Base-by-base conservation (phyloP, 2,888 invertebrate genomes). In the Autographa gamma region DNA sequence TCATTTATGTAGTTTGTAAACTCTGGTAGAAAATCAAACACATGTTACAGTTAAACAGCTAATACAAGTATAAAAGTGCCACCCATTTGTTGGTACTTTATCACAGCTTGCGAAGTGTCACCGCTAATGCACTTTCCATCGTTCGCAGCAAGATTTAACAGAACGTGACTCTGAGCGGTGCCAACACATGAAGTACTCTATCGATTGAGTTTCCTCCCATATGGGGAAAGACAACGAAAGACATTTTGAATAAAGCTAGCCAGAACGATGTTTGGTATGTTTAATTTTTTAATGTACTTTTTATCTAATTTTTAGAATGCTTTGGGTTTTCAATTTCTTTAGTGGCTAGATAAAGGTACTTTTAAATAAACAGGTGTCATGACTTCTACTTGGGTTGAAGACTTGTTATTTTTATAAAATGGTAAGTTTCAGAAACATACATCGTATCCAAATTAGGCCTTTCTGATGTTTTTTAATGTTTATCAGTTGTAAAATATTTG, bases 81-180 rank as follows among this genome's bases (percentile, higher is more conserved):
- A 25, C 31, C 54, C 76, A 71, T 75, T 75, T 25, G 52, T 34
- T 31, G 59, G 60, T 56, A 76, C 76, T 76, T 63, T 67, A 32
- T 63, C 58, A 52, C n/a, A 18, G 64, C 52, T 66, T 18, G 34
- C 25, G 75, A 71, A 60, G 58, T 59, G 72, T 58, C 80, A 54
- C 25, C 38, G 64, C 65, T 48, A 52, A 68, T 71, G 80, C 72
- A 61, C 71, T 79, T 60, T 66, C 80, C 31, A 79, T 71, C 58
- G 71, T 61, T 68, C 58, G 38, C 14, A 43, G 43, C 52, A 56
- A 60, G 16, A 66, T 67, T 66, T 65, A 65, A 48, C 60, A 38
- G 48, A 63, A 71, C 65, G 58, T 60, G 72, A 38, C 65, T 25
- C 52, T 63, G 58, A 66, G n/a, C 43, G 43, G 8, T 43, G 41